These are phyloP conservation scores for Donacobius atricapilla DNA, from an alignment of 2,113 vertebrate species.

Conservation along the genomic window DNA sequence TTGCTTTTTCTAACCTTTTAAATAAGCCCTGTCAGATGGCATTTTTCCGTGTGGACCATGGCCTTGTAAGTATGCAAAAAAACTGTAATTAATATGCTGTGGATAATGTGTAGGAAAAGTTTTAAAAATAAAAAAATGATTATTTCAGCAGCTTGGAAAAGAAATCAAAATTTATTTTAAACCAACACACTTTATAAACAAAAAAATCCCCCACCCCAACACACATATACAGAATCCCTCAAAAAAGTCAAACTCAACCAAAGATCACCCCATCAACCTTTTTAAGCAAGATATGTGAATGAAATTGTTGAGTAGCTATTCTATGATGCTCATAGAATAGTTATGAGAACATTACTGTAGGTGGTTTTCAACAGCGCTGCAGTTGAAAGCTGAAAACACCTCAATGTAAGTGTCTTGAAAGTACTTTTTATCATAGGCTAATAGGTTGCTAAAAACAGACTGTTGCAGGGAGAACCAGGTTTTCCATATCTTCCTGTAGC, in stretches of 20 bases:
- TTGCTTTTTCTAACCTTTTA: constrained; percentile 94
- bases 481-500: not conserved
- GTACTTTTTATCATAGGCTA: not conserved
- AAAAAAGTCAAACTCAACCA: not conserved
- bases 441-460: not conserved
- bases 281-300: not conserved
- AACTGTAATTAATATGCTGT: not conserved
- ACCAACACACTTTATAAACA: not conserved
- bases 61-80: constrained; percentile 86
- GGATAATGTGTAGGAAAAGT: not conserved
- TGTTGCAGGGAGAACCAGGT: not conserved
- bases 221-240: rapidly evolving
- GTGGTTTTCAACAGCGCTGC: not conserved
- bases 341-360: not conserved
- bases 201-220: not conserved
- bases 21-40: constrained; percentile 98
- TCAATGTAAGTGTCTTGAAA: not conserved
- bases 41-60: constrained; percentile 95
- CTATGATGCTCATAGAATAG: not conserved
- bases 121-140: not conserved
- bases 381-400: not conserved
- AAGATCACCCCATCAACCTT: not conserved
- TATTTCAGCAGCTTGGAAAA: not conserved
- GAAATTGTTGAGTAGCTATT: not conserved
- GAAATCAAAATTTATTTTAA: not conserved